These are phyloP conservation scores for Sapayoa aenigma DNA, from an alignment of 2,113 vertebrate species.

Conservation along the genomic window DNA sequence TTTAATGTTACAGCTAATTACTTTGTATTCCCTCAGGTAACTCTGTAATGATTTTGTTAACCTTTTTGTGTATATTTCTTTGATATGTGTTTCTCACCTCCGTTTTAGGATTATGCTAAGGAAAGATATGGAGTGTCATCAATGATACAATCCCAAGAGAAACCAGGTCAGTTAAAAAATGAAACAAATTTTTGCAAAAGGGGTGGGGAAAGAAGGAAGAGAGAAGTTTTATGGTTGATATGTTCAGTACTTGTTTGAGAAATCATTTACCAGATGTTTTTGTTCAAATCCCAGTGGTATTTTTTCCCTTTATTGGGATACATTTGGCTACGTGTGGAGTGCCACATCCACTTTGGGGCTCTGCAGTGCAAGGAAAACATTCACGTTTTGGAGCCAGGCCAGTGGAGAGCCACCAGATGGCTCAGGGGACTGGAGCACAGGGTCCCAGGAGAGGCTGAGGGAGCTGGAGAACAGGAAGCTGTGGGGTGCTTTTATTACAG, in stretches of 20 bases:
- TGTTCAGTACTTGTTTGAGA: not conserved
- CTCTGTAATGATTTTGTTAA: not conserved
- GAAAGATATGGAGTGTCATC: constrained; percentile 88
- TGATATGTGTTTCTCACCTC: constrained; percentile 13
- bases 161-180: constrained; percentile 86
- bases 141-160: constrained; percentile 94
- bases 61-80: not conserved
- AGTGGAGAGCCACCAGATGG: rapidly evolving
- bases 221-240: not conserved
- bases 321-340: not conserved
- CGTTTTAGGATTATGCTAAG: constrained; percentile 91
- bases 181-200: not conserved
- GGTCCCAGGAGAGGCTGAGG: not conserved
- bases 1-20: not conserved
- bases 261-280: not conserved
- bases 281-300: not conserved
- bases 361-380: not conserved
- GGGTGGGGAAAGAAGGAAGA: not conserved
- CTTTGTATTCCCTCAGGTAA: not conserved
- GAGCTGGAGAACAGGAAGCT: not conserved
- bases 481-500: not conserved
- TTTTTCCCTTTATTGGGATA: not conserved
- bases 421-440: not conserved
- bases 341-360: not conserved
- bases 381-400: not conserved